Base-by-base conservation (phyloP, 2,113 vertebrate species). In the Centrocercus urophasianus region DNA sequence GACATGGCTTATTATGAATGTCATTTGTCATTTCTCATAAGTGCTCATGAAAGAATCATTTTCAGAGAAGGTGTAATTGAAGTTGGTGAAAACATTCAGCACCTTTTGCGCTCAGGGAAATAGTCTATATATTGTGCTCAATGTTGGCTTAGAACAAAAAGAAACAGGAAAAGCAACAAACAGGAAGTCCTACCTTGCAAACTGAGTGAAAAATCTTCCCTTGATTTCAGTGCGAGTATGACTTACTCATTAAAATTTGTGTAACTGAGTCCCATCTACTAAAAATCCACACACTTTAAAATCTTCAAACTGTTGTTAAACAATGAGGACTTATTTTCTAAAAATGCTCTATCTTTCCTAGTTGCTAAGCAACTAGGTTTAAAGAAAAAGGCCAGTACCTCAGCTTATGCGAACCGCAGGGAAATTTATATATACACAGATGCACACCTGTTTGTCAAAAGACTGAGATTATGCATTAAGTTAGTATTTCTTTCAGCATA, bases 281-380 rank as follows among this genome's bases (percentile, higher is more conserved):
- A 59, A 59, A 32, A 20, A 32, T 59, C 2, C 66, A 43, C 38
- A 28, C 24, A 21, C 24, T 76, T 92, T 72, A 73, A 90, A 92
- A 59, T 25, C 10, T 67, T 86, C 64, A 86, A 87, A 65, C 73
- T 43, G 28, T 84, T 78, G 32, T 88, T 95, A 88, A 96, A 92
- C 30, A 9, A 25, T 10, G 25, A 25, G 83, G 88, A 79, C 81
- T 91, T 96, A 72, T 96, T 96, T 95, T 97, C 67, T 76, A 83
- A 87, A 83, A 64, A 72, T 9, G 59, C n/a, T 40, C 84, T 81
- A 42, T 30, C 50, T 83, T 92, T 40, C 30, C 11, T 82, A 45
- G 91, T 97, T 98, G 94, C 95, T 94, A 98, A 95, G 97, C 96
- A 97, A 97, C 96, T 40, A 88, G 38, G 57, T 30, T 86, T 52